Base-by-base conservation (phyloP, 2,888 invertebrate genomes). In the Pardosa pseudoannulata region DNA sequence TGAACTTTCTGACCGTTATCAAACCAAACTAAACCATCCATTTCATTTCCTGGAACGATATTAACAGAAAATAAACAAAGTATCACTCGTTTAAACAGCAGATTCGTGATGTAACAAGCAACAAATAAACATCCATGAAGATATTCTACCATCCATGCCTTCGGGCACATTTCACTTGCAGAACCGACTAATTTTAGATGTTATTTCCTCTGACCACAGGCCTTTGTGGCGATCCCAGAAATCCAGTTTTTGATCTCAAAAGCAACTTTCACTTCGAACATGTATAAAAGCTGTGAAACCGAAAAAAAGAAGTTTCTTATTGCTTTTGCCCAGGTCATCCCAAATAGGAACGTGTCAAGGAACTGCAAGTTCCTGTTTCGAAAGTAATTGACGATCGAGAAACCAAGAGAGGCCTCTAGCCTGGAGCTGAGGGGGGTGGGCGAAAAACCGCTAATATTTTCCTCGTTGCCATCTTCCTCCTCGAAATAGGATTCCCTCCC, bases 331-430 rank as follows among this genome's bases (percentile, higher is more conserved):
- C 11, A 11, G 56, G 56, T 23, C 56, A 56, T 23, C 56, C 23
- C 3, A 56, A 56, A 56, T 2, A 56, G 23, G 56, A 56, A 23
- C 56, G 23, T 9, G 19, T 56, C 46, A 46, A 46, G 46, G 56
- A 56, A 56, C 23, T 56, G 1, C 23, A 16, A 23, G 23, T 56
- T 56, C 56, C 56, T 56, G 56, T 56, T 56, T 56, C 3, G 56
- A 23, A 56, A 56, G 36, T 23, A 56, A 56, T 56, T 56, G 56
- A 56, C 23, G 56, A 56, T 56, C 23, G 56, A 56, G 56, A 56
- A 23, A 23, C 23, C 23, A 2, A 56, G 16, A 11, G 16, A 23
- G 56, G 23, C 56, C 23, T 23, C 16, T 9, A n/a, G 13, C 16
- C 11, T 36, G 16, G 16, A n/a, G 41, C 36, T n/a, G n/a, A 36